phyloP scores from a whole-genome alignment of 2,888 invertebrate species.

The Nesidiocoris tenuis region DNA sequence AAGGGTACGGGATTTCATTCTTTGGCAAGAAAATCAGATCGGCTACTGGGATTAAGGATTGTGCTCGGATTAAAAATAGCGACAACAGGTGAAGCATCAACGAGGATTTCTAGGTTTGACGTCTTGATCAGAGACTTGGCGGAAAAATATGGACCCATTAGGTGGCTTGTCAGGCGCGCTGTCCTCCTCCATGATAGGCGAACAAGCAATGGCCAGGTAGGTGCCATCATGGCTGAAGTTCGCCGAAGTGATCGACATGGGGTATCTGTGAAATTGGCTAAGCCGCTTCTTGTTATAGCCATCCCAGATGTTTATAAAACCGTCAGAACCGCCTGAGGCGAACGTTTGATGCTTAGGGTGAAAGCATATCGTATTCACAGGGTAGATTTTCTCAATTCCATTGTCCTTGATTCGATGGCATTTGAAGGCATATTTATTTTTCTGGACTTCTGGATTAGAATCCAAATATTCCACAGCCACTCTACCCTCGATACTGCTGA shows the following conservation, averaged over 20 bases:
- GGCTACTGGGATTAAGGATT: background rate
- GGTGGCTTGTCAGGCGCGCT: background rate
- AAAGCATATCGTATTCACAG: slow-evolving; percentile 35
- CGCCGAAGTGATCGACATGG: slow-evolving; percentile 26
- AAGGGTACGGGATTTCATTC: no score
- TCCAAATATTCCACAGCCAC: slow-evolving; percentile 34
- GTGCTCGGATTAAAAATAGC: background rate
- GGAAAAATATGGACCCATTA: slow-evolving; percentile 12
- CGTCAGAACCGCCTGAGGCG: slow-evolving; percentile 40
- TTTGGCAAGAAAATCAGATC: no score
- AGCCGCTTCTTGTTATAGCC: slow-evolving; percentile 38
- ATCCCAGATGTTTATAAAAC: slow-evolving; percentile 38
- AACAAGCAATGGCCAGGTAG: slow-evolving; percentile 31
- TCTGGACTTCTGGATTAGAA: slow-evolving; percentile 26
- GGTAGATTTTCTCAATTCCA: slow-evolving; percentile 27
- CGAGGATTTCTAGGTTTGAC: slow-evolving; percentile 8
- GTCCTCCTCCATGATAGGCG: slow-evolving; percentile 18
- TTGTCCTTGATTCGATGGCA: slow-evolving; percentile 33
- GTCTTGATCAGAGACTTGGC: slow-evolving; percentile 17
- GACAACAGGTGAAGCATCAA: background rate
- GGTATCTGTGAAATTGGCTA: slow-evolving; percentile 36
- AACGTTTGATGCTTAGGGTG: slow-evolving; percentile 29
- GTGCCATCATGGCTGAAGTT: slow-evolving; percentile 21
- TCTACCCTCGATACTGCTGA: slow-evolving; percentile 41
- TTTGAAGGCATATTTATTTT: slow-evolving; percentile 42